phyloP scores from a whole-genome alignment of 1,140 invertebrate genomes.

The Sitobion miscanthi region DNA sequence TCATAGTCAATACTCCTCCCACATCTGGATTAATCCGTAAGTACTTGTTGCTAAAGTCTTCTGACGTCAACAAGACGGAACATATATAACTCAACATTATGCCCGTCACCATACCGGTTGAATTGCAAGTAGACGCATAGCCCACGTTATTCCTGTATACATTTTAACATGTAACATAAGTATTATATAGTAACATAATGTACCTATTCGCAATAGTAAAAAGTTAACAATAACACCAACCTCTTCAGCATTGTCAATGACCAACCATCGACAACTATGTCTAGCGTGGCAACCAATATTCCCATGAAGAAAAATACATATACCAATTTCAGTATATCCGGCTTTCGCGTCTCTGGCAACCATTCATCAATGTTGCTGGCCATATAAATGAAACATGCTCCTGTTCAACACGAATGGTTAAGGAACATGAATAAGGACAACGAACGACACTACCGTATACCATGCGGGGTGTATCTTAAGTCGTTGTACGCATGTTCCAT shows the following conservation, averaged over 20 bases:
- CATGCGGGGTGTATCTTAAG: too few relatives aligned
- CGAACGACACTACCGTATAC: background rate
- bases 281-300: conserved; percentile 96
- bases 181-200: background rate
- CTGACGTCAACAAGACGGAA: conserved; percentile 94
- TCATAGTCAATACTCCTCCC: conserved; percentile 63
- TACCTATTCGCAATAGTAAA: background rate
- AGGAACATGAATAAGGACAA: background rate
- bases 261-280: conserved; percentile 99
- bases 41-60: conserved; percentile 95
- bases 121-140: conserved; percentile 98
- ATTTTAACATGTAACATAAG: background rate
- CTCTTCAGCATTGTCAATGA: conserved; percentile 96
- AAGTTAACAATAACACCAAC: conserved; percentile 62
- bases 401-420: conserved; percentile 62
- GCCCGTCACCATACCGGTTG: conserved; percentile 97
- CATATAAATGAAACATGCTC: conserved; percentile 63
- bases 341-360: conserved; percentile 44
- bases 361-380: background rate
- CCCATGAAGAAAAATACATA: conserved; percentile 75
- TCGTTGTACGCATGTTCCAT: too few relatives aligned
- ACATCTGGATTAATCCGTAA: conserved; percentile 74
- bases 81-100: conserved; percentile 97
- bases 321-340: conserved; percentile 82
- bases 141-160: conserved; percentile 83